Conservation (phyloP, 2,113 vertebrate genomes). For the Tichodroma muraria region DNA sequence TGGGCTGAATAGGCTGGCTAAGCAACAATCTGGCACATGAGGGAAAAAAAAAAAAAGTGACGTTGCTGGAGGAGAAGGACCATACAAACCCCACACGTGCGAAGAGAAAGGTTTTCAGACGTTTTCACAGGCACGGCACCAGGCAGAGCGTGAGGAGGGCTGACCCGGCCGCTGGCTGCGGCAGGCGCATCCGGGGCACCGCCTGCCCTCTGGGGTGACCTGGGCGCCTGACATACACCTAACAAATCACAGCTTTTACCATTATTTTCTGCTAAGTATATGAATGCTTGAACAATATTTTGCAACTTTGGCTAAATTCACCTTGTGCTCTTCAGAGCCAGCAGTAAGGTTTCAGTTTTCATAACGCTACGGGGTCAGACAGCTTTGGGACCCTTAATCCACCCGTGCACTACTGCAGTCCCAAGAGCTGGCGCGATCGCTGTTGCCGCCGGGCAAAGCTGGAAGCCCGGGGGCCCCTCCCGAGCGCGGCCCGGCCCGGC, state of each 20-base stretch:
- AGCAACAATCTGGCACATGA: conserved; percentile 67
- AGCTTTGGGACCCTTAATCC: neutral
- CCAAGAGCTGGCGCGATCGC: neutral
- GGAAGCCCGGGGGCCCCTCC: fast-evolving
- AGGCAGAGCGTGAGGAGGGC: neutral
- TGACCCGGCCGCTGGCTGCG: neutral
- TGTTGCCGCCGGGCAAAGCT: neutral
- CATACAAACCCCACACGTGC: neutral
- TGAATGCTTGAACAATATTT: neutral
- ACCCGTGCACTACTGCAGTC: neutral
- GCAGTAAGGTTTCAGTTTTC: neutral
- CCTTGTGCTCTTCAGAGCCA: neutral
- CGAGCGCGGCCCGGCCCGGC: neutral
- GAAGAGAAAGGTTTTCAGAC: neutral
- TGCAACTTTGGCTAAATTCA: neutral
- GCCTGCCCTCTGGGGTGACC: fast-evolving
- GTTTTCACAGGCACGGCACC: neutral
- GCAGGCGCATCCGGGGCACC: fast-evolving
- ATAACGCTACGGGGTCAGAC: neutral
- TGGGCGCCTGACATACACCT: neutral
- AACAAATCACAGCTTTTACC: neutral
- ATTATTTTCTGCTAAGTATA: neutral
- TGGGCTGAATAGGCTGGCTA: conserved; percentile 81
- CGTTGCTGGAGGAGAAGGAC: neutral
- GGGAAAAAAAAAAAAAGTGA: neutral